These are phyloP conservation scores for Cromileptes altivelis DNA, from an alignment of 2,113 vertebrate genomes.

Conservation along the genomic window DNA sequence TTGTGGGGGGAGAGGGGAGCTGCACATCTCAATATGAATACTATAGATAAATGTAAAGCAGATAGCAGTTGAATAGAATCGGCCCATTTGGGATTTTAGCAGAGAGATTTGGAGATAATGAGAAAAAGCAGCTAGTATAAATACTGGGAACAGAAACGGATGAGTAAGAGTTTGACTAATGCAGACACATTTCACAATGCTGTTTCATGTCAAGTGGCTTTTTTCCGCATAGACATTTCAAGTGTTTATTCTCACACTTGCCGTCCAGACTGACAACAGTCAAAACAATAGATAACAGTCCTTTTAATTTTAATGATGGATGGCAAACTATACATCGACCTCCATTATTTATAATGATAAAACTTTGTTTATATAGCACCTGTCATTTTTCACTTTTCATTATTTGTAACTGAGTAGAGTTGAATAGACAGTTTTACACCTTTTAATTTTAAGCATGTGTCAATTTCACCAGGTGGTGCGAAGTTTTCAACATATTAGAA, in stretches of 20 bases:
- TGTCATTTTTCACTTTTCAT: too few relatives aligned
- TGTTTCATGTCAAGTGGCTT: conserved; percentile 6
- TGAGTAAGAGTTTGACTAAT: conserved; percentile 1
- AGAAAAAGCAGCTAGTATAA: conserved; percentile 9
- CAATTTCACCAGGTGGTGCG: neutral
- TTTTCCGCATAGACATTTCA: neutral
- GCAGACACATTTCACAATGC: conserved; percentile 6
- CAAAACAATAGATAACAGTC: neutral
- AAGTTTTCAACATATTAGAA: neutral
- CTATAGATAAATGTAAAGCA: conserved; percentile 72
- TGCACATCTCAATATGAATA: conserved; percentile 56
- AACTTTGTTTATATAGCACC: too few relatives aligned
- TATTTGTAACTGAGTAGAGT: neutral
- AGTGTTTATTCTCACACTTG: neutral
- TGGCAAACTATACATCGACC: neutral
- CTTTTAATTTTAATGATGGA: neutral
- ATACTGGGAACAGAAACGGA: conserved; percentile 22
- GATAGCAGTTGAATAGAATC: conserved; percentile 54
- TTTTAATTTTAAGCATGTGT: neutral
- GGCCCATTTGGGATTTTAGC: conserved; percentile 66
- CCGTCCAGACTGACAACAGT: too few relatives aligned
- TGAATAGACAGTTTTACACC: neutral
- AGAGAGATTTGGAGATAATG: conserved; percentile 58
- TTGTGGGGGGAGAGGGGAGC: conserved; percentile 29
- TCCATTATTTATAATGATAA: neutral